Percentiles rank a stretch among this genome's conserved stretches.
These are phyloP conservation scores for Myocastor coypus DNA, from an alignment of 2,113 vertebrate species.

Conservation along the genomic window DNA sequence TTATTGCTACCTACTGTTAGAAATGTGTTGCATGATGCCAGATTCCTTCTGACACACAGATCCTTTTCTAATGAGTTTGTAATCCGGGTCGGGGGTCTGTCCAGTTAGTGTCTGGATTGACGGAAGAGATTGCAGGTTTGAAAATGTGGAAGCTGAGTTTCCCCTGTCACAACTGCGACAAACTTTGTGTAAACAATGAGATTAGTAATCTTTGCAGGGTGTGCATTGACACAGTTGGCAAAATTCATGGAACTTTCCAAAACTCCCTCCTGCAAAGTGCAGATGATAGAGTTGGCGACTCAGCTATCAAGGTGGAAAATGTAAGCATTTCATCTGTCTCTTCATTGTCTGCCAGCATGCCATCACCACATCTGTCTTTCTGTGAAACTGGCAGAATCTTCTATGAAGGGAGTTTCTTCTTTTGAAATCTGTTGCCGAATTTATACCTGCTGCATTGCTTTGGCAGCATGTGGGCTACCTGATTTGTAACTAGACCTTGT, in stretches of 20 bases:
- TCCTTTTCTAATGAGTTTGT: not conserved
- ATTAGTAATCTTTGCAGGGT: slow-evolving; percentile 24
- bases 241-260: not conserved
- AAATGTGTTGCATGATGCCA: not conserved
- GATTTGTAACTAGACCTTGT: not conserved
- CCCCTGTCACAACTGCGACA: slow-evolving; percentile 25
- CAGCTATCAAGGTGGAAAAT: not conserved
- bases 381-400: not conserved
- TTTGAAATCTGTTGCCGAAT: accelerated
- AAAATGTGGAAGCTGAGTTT: slow-evolving; percentile 18
- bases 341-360: not conserved
- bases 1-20: not conserved
- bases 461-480: not conserved
- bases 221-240: not conserved
- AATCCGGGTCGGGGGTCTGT: not conserved
- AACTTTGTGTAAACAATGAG: slow-evolving; percentile 50
- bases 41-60: not conserved
- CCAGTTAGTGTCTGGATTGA: not conserved
- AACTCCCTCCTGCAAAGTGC: not conserved
- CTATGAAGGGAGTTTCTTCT: not conserved
- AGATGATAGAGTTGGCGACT: not conserved
- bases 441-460: not conserved
- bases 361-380: not conserved
- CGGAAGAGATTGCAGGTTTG: slow-evolving; percentile 33
- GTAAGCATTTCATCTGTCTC: not conserved